Percentiles rank a stretch among this genome's conserved stretches.
These are phyloP conservation scores for Pristionchus japonicus DNA, from an alignment of 2,888 invertebrate genomes.

Conservation along the genomic window DNA sequence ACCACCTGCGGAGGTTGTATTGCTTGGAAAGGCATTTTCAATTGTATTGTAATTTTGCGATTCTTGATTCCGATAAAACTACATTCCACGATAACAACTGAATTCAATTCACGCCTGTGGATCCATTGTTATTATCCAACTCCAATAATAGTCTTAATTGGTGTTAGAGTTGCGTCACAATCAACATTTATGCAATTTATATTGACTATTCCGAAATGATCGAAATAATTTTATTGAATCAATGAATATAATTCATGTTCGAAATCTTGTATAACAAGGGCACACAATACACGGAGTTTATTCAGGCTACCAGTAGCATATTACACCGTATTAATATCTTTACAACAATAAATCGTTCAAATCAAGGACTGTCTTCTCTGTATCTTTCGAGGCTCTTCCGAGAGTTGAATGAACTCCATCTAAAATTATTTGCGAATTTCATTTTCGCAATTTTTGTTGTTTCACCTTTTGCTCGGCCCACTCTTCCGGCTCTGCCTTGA, in stretches of 20 bases:
- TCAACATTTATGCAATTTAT: neutral
- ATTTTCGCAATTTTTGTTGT: neutral
- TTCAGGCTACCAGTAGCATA: too few relatives aligned
- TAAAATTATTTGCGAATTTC: neutral
- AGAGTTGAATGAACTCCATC: constrained; percentile 23
- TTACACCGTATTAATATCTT: too few relatives aligned
- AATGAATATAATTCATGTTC: neutral
- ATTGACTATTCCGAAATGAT: neutral
- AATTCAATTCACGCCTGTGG: too few relatives aligned
- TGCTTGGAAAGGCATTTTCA: too few relatives aligned
- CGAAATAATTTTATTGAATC: neutral
- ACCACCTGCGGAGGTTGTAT: too few relatives aligned
- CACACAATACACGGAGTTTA: too few relatives aligned
- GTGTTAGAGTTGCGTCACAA: too few relatives aligned
- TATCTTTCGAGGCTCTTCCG: neutral
- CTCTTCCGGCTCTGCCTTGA: neutral
- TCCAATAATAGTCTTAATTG: too few relatives aligned
- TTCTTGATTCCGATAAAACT: too few relatives aligned
- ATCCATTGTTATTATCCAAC: too few relatives aligned
- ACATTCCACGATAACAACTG: too few relatives aligned
- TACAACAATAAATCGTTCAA: neutral
- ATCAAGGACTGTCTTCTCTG: neutral
- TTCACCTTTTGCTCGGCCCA: constrained; percentile 1
- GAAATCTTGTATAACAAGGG: neutral
- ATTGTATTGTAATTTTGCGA: too few relatives aligned